Base-by-base conservation (phyloP, 1,140 invertebrate genomes). In the Dryas iulia region DNA sequence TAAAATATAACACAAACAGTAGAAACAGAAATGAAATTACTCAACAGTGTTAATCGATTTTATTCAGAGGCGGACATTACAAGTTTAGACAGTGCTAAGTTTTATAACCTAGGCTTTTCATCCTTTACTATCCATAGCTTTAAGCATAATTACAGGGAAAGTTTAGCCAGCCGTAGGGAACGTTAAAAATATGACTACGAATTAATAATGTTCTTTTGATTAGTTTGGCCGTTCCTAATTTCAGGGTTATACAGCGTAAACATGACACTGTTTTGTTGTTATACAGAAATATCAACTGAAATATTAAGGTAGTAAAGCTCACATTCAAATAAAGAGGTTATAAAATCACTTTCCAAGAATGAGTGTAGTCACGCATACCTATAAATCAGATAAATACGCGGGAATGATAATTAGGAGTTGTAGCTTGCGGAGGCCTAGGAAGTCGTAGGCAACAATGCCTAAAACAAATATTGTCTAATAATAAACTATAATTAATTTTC, bases 271-370 rank as follows among this genome's bases (percentile, higher is more conserved):
- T 81, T 77, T 68, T 59, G 24, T 35, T 23, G 14, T 12, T 23
- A 21, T 25, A 6, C 74, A 69, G 66, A 59, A 79, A 78, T 80
- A 72, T 78, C 59, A 60, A 63, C 79, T 76, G 62, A 78, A 81
- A 67, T 53, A 31, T 14, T 59, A 30, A 25, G 30, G 47, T 12
- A 39, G 59, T 81, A 84, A 68, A 78, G 81, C 77, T 59, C 47
- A 77, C 21, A 76, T 72, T 82, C 53, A 77, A 53, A 62, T 78
- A 64, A 54, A 65, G 69, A 75, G 67, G 72, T 70, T 71, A 78
- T 80, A 81, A 86, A 84, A 85, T 82, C 84, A 86, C 80, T 86
- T 86, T 86, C 82, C 71, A 79, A 76, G 70, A 82, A 84, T 82
- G 83, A 71, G 33, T 39, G 63, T 23, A 81, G 84, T 88, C 86